Evolutionary conservation across 2,113 vertebrate genomes (phyloP), one percentile per base, ranked within the genome.

Genomic region (Maccullochella peelii): DNA sequence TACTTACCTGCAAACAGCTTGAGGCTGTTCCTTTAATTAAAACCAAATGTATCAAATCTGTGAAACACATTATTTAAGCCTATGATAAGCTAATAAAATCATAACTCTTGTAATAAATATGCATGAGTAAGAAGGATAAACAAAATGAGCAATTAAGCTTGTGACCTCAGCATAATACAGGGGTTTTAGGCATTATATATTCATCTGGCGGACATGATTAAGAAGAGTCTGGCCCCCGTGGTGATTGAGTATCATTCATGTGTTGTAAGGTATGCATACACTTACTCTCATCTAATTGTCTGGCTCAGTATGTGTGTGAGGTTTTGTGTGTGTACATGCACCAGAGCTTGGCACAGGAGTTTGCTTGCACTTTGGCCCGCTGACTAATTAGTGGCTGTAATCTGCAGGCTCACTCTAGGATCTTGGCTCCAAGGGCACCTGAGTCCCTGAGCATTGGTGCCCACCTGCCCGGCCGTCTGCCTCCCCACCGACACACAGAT

Each of bases 321-420:
- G 47, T 40, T 82, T 20, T 77, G 49, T 36, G 16, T 66, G 25
- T 40, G 30, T 30, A 11, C 6, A 27, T 44, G 42, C 72, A 44
- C 21, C 3, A 16, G 14, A 70, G 55, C 57, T 70, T 65, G 70
- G 74, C 78, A 14, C 81, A 55, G 44, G 55, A 62, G 68, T 83
- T 82, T 62, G 79, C 63, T 40, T 76, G 80, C 80, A 86, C 83
- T 90, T 73, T 77, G 85, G 57, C 80, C 90, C 27, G 10, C 72
- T 66, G 63, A 83, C 79, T 89, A 87, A 93, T 92, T 92, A 91
- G 82, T 30, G 49, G 66, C 78, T 86, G 89, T 87, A 86, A 91
- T 90, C 82, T 80, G 82, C 71, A 59, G 74, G 25, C 70, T 89
- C 75, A 80, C 57, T 84, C 77, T 73, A 66, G 79, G 77, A 75